These are phyloP conservation scores for Pangasianodon gigas DNA, from an alignment of 2,113 vertebrate genomes.

Conservation along the genomic window DNA sequence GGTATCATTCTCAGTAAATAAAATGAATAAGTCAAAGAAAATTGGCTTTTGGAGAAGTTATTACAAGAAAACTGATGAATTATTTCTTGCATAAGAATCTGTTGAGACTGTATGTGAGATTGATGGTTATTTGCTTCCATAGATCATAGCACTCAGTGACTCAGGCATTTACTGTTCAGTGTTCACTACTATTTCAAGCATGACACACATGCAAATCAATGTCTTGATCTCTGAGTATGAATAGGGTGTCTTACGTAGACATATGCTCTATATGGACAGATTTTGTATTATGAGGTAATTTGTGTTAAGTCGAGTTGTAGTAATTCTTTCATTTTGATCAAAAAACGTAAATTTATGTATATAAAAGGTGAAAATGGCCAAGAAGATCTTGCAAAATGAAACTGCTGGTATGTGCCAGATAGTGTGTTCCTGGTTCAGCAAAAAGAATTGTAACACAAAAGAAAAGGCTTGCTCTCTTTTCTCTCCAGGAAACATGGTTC, in stretches of 20 bases:
- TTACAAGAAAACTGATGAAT: not conserved
- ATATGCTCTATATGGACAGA: not conserved
- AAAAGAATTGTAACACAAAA: not conserved
- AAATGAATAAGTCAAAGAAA: constrained; percentile 17
- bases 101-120: not conserved
- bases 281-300: not conserved
- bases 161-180: not conserved
- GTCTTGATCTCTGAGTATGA: not conserved
- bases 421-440: not conserved
- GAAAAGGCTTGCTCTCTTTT: not conserved
- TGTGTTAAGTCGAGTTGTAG: not conserved
- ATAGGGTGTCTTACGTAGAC: not conserved
- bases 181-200: not conserved
- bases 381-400: not conserved
- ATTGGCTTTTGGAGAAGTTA: constrained; percentile 22
- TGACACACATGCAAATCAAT: not conserved
- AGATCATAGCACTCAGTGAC: not conserved
- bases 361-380: not conserved
- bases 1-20: constrained; percentile 21
- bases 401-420: not conserved
- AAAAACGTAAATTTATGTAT: not conserved
- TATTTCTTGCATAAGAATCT: not conserved
- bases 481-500: not conserved
- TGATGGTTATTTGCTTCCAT: not conserved
- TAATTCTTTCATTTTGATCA: not conserved